Evolutionary conservation across 2,113 vertebrate species (phyloP), one percentile per base, ranked within the genome.

Genomic region (Morone chrysops): DNA sequence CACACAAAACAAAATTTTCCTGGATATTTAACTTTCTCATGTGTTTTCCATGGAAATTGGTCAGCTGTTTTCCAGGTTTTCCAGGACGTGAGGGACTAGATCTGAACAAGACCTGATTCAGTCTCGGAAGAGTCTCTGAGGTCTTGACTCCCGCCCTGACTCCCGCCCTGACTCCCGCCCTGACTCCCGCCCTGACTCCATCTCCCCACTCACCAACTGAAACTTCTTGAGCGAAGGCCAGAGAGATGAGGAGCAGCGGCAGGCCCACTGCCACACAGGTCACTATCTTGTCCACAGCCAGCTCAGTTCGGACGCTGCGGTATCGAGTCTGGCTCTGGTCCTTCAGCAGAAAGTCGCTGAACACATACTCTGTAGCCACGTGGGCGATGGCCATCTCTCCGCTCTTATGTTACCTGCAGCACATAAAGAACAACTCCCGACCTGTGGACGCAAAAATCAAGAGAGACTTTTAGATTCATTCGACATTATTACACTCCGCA

Each of bases 221-320:
- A 78, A 98, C 94, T 81, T 98, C 97, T 90, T 98, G 97, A 18
- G 97, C 97, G 70, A 98, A 98, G 75, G 97, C 97, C 61, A 98
- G 94, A 0, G 97, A 98, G 92, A 98, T 97, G 90, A 98, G 96
- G 25, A 98, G 95, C 72, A 98, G 94, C 0, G 97, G 97, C 70
- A 98, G 95, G 54, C 97, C 97, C 89, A 97, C 97, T 0, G 95
- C 96, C 74, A 97, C 95, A 54, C 96, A 98, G 1, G 96, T 97
- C 89, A 98, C 96, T 79, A 98, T 96, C 95, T 97, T 98, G 90
- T 98, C 97, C 91, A 96, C 86, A 0, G 96, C 97, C 92, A 98
- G 95, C 88, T 98, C 97, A 47, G 97, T 95, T 8, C 97, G 95
- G 80, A 98, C 92, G 81, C 92, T 96, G 84, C 95, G 96, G 93